Evolutionary conservation across 2,888 invertebrate species (phyloP), one percentile per base, ranked within the genome.

Genomic region (Ochropleura leucogaster): DNA sequence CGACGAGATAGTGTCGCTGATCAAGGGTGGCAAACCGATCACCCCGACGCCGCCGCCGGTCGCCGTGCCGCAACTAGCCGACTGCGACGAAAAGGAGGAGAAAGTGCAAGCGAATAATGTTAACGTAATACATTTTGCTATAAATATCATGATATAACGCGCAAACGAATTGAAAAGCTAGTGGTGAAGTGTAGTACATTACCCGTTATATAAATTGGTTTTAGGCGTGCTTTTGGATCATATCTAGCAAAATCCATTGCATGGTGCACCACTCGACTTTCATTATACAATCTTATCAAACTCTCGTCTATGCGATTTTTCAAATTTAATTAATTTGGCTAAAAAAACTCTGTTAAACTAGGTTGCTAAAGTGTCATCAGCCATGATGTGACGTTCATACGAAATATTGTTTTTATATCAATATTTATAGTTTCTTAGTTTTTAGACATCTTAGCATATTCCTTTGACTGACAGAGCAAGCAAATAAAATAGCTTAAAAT

Each of bases 1-100:
- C 46, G 99, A 99, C 94, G 99, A 99, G 96, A 99, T 99, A 89
- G 99, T 99, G 82, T 98, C 99, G 92, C 97, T 99, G 95, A 99
- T 99, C 94, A 99, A 99, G 96, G 99, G 98, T 85, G 98, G 98
- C 74, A 98, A 98, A 93, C 98, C 98, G 73, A 98, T 98, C 91
- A 98, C 98, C 40, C 98, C 98, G 60, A 97, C 97, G 69, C 97
- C 97, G 18, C 97, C 97, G n/a, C 83, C 83, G 0, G 60, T 8
- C 46, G 95, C 96, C 79, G 97, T 97, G 55, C 97, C 97, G 51
- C 95, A 95, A 83, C 94, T 97, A 85, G 97, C 97, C n/a, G 93
- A 94, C 86, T 97, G 97, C 86, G 95, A 96, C 67, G 94, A 95
- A 72, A 94, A 95, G 77, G 94, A 95, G 82, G 96, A 96, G 88